These are phyloP conservation scores for Solenopsis fugax DNA, from an alignment of 1,140 invertebrate species.

Conservation along the genomic window DNA sequence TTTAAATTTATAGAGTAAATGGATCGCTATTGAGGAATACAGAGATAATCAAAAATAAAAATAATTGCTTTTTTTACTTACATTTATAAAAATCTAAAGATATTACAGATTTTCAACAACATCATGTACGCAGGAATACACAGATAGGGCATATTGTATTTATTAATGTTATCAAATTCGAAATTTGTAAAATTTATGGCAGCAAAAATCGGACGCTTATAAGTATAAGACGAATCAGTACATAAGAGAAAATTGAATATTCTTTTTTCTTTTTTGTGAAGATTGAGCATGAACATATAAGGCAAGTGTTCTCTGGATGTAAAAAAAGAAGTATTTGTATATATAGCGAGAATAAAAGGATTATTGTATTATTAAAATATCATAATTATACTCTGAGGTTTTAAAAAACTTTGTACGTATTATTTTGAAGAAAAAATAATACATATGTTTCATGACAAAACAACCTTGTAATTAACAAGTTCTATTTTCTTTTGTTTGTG, in stretches of 20 bases:
- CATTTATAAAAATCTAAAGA: constrained; percentile 64
- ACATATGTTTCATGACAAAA: constrained; percentile 59
- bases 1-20: constrained; percentile 73
- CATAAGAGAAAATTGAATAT: constrained; percentile 71
- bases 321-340: constrained; percentile 65
- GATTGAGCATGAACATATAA: constrained; percentile 48
- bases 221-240: constrained; percentile 58
- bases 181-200: constrained; percentile 49
- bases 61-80: constrained; percentile 72
- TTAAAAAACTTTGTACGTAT: constrained; percentile 50
- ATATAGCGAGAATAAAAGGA: constrained; percentile 74
- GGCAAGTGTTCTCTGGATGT: constrained; percentile 75
- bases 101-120: constrained; percentile 69
- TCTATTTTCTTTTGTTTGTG: constrained; percentile 60
- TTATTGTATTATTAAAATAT: constrained; percentile 71
- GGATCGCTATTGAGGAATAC: constrained; percentile 59
- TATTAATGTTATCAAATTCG: constrained; percentile 59
- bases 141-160: constrained; percentile 73
- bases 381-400: constrained; percentile 50
- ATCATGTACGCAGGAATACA: constrained; percentile 76
- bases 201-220: constrained; percentile 50
- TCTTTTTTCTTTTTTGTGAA: constrained; percentile 61
- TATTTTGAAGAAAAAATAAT: constrained; percentile 54
- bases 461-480: constrained; percentile 50
- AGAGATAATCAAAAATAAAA: constrained; percentile 73